phyloP scores from a whole-genome alignment of 2,797 vertebrate genomes.

The Ispidina lecontei region DNA sequence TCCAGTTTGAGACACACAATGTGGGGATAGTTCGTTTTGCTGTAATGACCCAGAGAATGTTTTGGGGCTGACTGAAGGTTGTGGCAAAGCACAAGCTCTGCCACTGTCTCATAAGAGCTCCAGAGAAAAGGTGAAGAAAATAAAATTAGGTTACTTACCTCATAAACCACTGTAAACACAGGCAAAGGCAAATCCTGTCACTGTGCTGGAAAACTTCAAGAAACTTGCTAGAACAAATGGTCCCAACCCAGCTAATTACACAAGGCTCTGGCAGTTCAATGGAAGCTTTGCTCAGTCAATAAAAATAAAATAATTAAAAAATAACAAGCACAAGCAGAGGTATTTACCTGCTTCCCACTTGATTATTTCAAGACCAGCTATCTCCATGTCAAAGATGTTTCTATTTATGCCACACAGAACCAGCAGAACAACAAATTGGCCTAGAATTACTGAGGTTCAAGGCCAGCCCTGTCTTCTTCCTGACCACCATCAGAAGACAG shows the following conservation, averaged over 20 bases:
- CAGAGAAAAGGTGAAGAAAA: background rate
- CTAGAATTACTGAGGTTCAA: background rate
- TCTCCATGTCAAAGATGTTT: background rate
- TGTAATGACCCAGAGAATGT: background rate
- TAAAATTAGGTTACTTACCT: background rate
- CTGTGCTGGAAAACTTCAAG: background rate
- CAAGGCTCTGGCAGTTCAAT: background rate
- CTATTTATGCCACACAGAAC: background rate
- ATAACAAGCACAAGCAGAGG: background rate
- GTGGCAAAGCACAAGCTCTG: background rate
- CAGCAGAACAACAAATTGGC: background rate
- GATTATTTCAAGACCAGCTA: background rate
- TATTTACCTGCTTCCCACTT: background rate
- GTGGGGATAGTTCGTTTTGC: background rate
- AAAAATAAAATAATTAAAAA: background rate
- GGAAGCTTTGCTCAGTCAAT: background rate
- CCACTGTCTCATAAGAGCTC: background rate
- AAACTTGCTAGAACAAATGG: background rate
- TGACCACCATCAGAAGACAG: background rate
- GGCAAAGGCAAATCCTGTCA: background rate
- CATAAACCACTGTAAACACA: background rate
- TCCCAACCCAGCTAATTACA: background rate
- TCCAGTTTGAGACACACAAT: accelerated
- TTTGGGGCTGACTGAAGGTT: background rate
- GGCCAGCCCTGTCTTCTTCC: accelerated